These are phyloP conservation scores for Manis javanica DNA, from an alignment of 2,797 vertebrate genomes.

Conservation along the genomic window DNA sequence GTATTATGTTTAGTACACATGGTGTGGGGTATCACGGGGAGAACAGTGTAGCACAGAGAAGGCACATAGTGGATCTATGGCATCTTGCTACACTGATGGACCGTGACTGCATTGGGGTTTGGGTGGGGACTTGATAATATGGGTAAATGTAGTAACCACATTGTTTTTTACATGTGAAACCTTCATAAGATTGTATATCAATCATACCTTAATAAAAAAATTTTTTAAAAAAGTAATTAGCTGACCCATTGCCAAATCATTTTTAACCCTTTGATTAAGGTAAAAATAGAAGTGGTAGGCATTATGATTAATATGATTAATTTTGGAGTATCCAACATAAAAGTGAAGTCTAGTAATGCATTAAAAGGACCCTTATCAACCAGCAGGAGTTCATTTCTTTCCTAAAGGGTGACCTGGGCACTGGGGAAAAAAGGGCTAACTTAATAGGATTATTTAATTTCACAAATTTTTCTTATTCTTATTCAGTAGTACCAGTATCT, in stretches of 20 bases:
- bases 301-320: slow-evolving; percentile 19
- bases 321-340: background rate
- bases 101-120: too few species aligned
- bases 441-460: slow-evolving; percentile 54
- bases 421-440: background rate
- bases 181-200: too few species aligned
- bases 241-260: slow-evolving; percentile 7
- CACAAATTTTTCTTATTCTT: background rate
- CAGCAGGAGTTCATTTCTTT: slow-evolving; percentile 24
- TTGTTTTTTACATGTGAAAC: too few species aligned
- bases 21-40: too few species aligned
- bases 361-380: background rate
- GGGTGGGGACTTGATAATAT: too few species aligned
- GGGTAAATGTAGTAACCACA: too few species aligned
- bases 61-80: too few species aligned
- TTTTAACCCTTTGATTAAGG: slow-evolving; percentile 22
- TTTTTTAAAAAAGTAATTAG: background rate
- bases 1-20: too few species aligned
- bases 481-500: slow-evolving; percentile 60
- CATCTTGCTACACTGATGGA: too few species aligned
- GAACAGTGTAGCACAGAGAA: too few species aligned
- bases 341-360: background rate
- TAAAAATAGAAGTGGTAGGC: slow-evolving; percentile 19
- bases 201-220: too few species aligned
- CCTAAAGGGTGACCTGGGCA: background rate